Percentiles rank a stretch among this genome's conserved stretches.
Evolutionary conservation across 2,888 invertebrate species (phyloP).

Genomic region (Acrobasis suavella): DNA sequence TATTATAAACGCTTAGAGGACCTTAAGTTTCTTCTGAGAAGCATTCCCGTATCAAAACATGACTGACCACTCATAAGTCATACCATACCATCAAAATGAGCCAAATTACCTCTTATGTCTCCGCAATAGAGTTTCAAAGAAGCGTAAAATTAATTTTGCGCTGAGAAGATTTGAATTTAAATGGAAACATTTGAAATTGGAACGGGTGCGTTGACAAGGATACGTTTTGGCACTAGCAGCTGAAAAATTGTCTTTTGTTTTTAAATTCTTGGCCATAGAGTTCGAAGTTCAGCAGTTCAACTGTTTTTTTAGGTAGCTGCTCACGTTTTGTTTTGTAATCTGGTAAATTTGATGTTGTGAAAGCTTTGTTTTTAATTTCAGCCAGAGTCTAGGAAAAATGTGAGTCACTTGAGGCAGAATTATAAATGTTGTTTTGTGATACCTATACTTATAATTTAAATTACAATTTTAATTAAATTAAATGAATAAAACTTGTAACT

Average conservation of each 20-base stretch:
- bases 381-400: background rate
- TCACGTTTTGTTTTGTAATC: slow-evolving; percentile 1
- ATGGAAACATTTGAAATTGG: slow-evolving; percentile 66
- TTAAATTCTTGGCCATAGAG: slow-evolving; percentile 34
- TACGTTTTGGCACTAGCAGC: slow-evolving; percentile 26
- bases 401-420: background rate
- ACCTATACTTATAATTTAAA: background rate
- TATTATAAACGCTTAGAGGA: slow-evolving; percentile 59
- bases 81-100: slow-evolving; percentile 28
- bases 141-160: slow-evolving; percentile 37
- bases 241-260: slow-evolving; percentile 24
- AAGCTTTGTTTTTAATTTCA: background rate
- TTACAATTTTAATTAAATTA: background rate
- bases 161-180: slow-evolving; percentile 65
- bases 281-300: slow-evolving; percentile 31
- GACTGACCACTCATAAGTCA: slow-evolving; percentile 36
- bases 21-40: slow-evolving; percentile 64
- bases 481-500: background rate
- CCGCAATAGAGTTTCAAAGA: slow-evolving; percentile 20
- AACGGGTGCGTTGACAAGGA: slow-evolving; percentile 55
- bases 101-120: slow-evolving; percentile 24
- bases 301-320: background rate
- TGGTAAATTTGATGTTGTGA: background rate
- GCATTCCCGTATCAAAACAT: slow-evolving; percentile 59
- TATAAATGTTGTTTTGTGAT: background rate